Conservation (phyloP, 2,888 invertebrate species). For the Andrena haemorrhoa region DNA sequence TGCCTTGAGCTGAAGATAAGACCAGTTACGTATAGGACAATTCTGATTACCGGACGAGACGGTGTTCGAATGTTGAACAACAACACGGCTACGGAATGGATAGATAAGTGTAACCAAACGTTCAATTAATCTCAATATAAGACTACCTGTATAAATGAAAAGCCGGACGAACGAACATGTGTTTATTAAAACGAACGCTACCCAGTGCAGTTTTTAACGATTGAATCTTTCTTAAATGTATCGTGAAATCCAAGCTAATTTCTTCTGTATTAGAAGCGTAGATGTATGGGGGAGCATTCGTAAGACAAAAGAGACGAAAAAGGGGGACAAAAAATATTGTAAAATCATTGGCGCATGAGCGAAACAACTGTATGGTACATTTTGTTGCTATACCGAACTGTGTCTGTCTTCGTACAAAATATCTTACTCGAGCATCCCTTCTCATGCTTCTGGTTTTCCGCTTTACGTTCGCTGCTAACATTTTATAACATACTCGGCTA, state of each 20-base stretch:
- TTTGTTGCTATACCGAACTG: constrained; percentile 65
- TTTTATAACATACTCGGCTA: constrained; percentile 50
- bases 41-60: constrained; percentile 6
- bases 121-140: constrained; percentile 45
- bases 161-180: neutral
- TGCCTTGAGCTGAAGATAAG: constrained; percentile 70
- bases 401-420: constrained; percentile 59
- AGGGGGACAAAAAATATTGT: neutral
- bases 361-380: constrained; percentile 12
- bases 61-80: constrained; percentile 30
- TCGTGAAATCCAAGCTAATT: constrained; percentile 4
- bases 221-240: constrained; percentile 30
- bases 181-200: neutral
- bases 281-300: constrained; percentile 5
- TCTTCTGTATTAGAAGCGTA: constrained; percentile 17
- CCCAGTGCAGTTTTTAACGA: constrained; percentile 21
- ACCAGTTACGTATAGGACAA: constrained; percentile 68
- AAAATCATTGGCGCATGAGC: constrained; percentile 12
- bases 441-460: constrained; percentile 57
- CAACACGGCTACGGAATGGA: neutral
- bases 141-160: constrained; percentile 33
- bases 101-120: constrained; percentile 19
- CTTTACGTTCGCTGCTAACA: constrained; percentile 62
- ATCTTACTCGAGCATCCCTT: constrained; percentile 44
- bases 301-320: neutral